Evolutionary conservation across 2,113 vertebrate species (phyloP).

Genomic region (Meleagris gallopavo): DNA sequence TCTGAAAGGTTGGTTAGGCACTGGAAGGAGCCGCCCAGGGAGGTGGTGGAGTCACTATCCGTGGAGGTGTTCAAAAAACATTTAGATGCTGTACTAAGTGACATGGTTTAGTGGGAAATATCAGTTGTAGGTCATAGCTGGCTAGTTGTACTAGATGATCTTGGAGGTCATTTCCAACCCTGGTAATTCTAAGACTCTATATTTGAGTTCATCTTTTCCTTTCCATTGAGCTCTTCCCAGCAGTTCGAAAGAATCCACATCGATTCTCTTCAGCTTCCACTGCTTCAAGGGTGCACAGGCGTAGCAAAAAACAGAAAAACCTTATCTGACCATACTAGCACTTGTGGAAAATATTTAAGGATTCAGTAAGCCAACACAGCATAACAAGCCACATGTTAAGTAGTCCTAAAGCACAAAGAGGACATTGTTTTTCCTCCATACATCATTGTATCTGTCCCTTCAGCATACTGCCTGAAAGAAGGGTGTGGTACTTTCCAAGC

Average conservation of each 20-base stretch:
- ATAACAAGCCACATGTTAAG: background rate
- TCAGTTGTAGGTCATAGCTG: too few species aligned
- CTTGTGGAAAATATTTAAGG: background rate
- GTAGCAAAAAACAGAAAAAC: background rate
- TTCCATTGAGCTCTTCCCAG: background rate
- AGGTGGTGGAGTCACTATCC: too few species aligned
- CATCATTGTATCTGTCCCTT: background rate
- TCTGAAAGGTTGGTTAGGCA: too few species aligned
- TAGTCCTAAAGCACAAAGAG: background rate
- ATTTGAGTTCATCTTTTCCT: background rate
- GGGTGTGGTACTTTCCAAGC: rapidly evolving
- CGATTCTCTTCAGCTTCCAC: background rate
- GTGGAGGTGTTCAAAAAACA: too few species aligned
- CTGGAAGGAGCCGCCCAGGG: too few species aligned
- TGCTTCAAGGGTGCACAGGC: background rate
- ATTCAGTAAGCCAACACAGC: background rate
- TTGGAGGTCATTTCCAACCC: too few species aligned
- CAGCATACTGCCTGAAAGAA: background rate
- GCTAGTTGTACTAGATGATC: too few species aligned
- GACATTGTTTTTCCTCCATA: background rate
- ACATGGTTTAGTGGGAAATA: too few species aligned
- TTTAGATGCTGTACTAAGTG: too few species aligned
- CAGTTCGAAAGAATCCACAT: background rate
- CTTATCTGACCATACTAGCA: background rate
- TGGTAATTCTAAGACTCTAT: too few species aligned